Base-by-base conservation (phyloP, 2,797 vertebrate genomes). In the Enteromius thamalakanensis region DNA sequence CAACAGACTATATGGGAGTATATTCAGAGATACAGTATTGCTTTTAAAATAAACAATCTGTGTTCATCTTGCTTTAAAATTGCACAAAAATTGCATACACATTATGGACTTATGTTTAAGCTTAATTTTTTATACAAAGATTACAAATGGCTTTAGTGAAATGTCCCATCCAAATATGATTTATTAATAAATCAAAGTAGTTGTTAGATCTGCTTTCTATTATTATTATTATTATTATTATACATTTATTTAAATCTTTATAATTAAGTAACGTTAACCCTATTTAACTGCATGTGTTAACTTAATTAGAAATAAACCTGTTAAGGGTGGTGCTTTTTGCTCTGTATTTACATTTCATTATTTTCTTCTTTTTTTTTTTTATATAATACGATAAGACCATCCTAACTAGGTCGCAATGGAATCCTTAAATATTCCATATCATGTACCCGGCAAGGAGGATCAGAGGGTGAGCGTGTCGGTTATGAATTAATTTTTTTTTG, bases 341-440 rank as follows among this genome's bases (percentile, higher is more conserved):
- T 19, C 14, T 40, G 19, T 67, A 17, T 65, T 65, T 65, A 65
- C n/a, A 14, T 14, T 26, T 14, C 4, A 12, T 23, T 0, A 23
- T 4, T 58, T 11, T 37, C 1, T 58, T 10, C 11, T 11, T 58
- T 67, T 23, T 70, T 45, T 45, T 11, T 58, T 67, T 23, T 70
- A 26, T 45, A 26, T 37, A 37, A 37, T 37, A 37, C 14, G 23
- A 49, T 51, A 4, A 70, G 45, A 6, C 49, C 8, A 12, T 74
- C 55, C 19, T 34, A 55, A 55, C 49, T 72, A 37, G 71, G 49
- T 75, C 19, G 0, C 11, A 55, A 32, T 34, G 3, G 49, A 29
- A 53, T 34, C 29, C 53, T 55, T 34, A 75, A 55, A 55, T 75
- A 55, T 53, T 75, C 71, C 71, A 53, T 53, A 74, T 74, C 17